phyloP scores from a whole-genome alignment of 2,888 invertebrate genomes.

The Lithophane semibrunnea region DNA sequence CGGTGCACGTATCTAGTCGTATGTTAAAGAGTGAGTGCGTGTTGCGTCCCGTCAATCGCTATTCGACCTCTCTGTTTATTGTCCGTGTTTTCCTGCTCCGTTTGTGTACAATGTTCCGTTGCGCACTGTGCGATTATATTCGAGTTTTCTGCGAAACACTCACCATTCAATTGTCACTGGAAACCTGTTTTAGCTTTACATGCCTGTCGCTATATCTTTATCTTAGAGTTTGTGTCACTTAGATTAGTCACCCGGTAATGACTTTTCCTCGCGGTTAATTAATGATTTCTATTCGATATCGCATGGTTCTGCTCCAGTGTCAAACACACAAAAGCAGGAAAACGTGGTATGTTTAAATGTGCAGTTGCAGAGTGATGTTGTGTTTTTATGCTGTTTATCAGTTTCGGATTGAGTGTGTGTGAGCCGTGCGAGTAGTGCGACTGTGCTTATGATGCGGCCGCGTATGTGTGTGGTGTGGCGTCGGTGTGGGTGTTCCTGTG shows the following conservation, averaged over 20 bases:
- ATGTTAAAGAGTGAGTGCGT: slow-evolving; percentile 70
- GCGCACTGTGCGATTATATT: slow-evolving; percentile 63
- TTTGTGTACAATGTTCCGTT: slow-evolving; percentile 69
- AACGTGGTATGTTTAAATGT: slow-evolving; percentile 76
- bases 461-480: slow-evolving; percentile 68
- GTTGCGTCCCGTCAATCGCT: slow-evolving; percentile 67
- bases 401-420: slow-evolving; percentile 77
- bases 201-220: slow-evolving; percentile 46
- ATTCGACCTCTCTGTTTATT: slow-evolving; percentile 71
- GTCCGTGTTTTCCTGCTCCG: slow-evolving; percentile 70
- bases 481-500: slow-evolving; percentile 82
- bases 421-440: slow-evolving; percentile 60
- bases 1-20: slow-evolving; percentile 51
- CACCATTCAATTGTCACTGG: slow-evolving; percentile 63
- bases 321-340: slow-evolving; percentile 70
- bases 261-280: slow-evolving; percentile 55
- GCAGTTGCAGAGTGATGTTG: slow-evolving; percentile 85
- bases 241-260: slow-evolving; percentile 62
- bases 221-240: slow-evolving; percentile 28
- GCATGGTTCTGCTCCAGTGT: slow-evolving; percentile 55
- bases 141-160: slow-evolving; percentile 64
- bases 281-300: slow-evolving; percentile 55
- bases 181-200: slow-evolving; percentile 64
- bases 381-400: slow-evolving; percentile 88
- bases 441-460: slow-evolving; percentile 70